Conservation (phyloP, 1,140 invertebrate species). For the Brachionus manjavacas region DNA sequence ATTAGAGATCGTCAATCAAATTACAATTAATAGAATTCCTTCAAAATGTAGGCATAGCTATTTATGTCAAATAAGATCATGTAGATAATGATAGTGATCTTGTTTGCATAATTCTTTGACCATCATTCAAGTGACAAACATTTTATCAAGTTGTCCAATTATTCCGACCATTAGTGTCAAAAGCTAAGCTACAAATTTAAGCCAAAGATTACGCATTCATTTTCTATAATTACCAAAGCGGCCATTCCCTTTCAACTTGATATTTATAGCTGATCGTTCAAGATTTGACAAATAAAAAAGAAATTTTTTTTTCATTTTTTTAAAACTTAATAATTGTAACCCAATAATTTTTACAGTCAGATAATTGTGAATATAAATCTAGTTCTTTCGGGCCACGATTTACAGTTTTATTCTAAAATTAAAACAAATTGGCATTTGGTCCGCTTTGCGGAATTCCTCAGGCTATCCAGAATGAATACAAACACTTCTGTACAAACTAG, state of each 20-base stretch:
- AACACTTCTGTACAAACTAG: too few relatives aligned
- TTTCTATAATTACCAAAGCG: not conserved
- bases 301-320: too few relatives aligned
- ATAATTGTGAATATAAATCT: too few relatives aligned
- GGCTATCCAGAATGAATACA: too few relatives aligned
- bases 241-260: not conserved
- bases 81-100: not conserved
- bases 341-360: too few relatives aligned
- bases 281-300: too few relatives aligned
- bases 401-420: too few relatives aligned
- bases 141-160: not conserved
- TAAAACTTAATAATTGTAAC: too few relatives aligned
- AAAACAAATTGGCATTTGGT: too few relatives aligned
- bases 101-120: conserved; percentile 5
- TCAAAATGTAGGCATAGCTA: conserved; percentile 2
- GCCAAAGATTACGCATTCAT: not conserved
- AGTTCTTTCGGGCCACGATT: too few relatives aligned
- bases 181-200: not conserved
- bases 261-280: not conserved
- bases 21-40: conserved; percentile 4
- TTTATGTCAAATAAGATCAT: not conserved
- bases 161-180: conserved; percentile 6
- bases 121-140: not conserved
- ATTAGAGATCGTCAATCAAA: conserved; percentile 35
- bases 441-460: too few relatives aligned